Conservation (phyloP, 1,140 invertebrate genomes). For the Caenorhabditis inopinata region DNA sequence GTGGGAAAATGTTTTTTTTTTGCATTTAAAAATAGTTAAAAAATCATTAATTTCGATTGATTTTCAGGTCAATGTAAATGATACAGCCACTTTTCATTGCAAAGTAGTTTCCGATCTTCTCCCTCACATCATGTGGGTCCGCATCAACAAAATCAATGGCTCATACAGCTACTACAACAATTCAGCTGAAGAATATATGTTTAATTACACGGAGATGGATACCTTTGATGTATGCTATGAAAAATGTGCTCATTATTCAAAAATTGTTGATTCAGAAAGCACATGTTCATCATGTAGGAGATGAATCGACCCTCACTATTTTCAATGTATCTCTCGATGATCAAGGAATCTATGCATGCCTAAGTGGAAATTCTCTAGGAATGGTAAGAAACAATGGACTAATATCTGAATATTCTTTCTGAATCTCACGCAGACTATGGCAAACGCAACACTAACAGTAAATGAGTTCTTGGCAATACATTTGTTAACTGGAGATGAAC, state of each 20-base stretch:
- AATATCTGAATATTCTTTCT: neutral
- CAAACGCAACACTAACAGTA: conserved; percentile 64
- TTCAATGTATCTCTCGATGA: conserved; percentile 57
- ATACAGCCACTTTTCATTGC: conserved; percentile 62
- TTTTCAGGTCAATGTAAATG: conserved; percentile 58
- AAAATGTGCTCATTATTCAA: neutral
- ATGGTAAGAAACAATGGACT: conserved; percentile 52
- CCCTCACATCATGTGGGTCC: conserved; percentile 64
- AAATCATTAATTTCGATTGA: neutral
- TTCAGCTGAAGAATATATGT: conserved; percentile 49
- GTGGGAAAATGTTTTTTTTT: conserved; percentile 3
- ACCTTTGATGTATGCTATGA: conserved; percentile 25
- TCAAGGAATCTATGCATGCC: conserved; percentile 63
- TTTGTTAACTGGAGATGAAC: conserved; percentile 52
- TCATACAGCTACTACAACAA: conserved; percentile 54
- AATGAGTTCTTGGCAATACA: conserved; percentile 64
- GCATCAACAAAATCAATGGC: conserved; percentile 50
- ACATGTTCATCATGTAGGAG: conserved; percentile 53
- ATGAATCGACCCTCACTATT: conserved; percentile 58
- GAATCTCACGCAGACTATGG: conserved; percentile 59
- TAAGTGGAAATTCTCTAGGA: conserved; percentile 63
- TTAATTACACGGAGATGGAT: conserved; percentile 55
- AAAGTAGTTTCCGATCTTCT: conserved; percentile 62
- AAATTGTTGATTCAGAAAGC: conserved; percentile 54
- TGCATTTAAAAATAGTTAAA: too few relatives aligned